Evolutionary conservation across 1,140 invertebrate genomes (phyloP).

Genomic region (Phenacoccus solenopsis): DNA sequence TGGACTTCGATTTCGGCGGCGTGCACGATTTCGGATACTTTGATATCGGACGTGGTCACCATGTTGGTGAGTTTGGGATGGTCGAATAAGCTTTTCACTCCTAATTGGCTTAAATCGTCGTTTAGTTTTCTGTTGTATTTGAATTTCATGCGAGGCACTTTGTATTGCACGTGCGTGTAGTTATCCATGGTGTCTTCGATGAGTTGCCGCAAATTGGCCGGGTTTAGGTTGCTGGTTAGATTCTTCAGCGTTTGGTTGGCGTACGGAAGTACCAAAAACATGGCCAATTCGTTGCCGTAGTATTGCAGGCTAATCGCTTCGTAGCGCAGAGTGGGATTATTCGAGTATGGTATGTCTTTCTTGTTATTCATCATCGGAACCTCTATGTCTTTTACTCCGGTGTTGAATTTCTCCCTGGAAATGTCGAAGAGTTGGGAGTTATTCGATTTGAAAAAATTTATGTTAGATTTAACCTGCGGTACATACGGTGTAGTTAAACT

Average conservation of each 20-base stretch:
- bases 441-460: background rate
- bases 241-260: conserved; percentile 6
- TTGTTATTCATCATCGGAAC: background rate
- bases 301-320: background rate
- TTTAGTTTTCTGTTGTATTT: background rate
- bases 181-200: background rate
- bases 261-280: background rate
- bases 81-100: background rate
- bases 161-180: background rate
- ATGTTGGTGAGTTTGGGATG: background rate
- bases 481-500: background rate
- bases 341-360: background rate
- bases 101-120: background rate
- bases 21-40: background rate
- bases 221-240: background rate
- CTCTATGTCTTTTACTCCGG: background rate
- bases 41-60: background rate
- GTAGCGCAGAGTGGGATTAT: background rate
- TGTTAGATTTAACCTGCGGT: background rate
- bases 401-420: conserved; percentile 11
- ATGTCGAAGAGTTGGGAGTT: background rate
- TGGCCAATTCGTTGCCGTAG: background rate
- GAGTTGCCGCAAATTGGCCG: background rate
- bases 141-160: background rate
- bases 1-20: background rate